Percentiles rank a stretch among this genome's conserved stretches.
Evolutionary conservation across 2,797 vertebrate genomes (phyloP).

Genomic region (Crocidura indochinensis): DNA sequence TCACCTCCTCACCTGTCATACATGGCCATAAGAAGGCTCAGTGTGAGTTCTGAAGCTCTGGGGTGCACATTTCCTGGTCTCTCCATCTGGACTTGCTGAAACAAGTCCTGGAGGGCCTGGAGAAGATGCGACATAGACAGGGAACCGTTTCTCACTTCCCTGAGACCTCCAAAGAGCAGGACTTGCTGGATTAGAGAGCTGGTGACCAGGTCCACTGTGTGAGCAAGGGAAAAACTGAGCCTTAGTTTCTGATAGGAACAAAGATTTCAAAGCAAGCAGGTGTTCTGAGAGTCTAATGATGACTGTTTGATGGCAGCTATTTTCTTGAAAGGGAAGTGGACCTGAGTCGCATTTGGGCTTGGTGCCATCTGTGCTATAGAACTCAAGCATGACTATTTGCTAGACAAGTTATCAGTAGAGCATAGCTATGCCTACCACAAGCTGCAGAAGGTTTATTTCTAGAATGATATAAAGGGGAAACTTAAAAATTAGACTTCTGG

Average conservation of each 20-base stretch:
- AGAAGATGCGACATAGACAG: slow-evolving; percentile 89
- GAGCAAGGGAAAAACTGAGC: slow-evolving; percentile 69
- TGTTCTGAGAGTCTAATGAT: slow-evolving; percentile 9
- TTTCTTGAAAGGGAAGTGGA: slow-evolving; percentile 36
- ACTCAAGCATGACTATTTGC: neutral
- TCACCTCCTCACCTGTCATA: slow-evolving; percentile 91
- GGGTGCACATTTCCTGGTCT: slow-evolving; percentile 83
- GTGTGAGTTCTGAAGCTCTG: slow-evolving; percentile 80
- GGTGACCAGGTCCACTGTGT: slow-evolving; percentile 85
- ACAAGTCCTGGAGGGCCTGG: slow-evolving; percentile 89
- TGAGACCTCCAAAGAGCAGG: slow-evolving; percentile 62
- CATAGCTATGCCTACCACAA: neutral
- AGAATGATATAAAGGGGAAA: slow-evolving; percentile 32
- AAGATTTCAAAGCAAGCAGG: slow-evolving; percentile 35
- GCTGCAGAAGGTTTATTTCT: neutral
- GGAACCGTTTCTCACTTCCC: slow-evolving; percentile 60
- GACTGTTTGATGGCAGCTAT: neutral
- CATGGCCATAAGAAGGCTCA: slow-evolving; percentile 85
- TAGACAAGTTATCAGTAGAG: too few species aligned
- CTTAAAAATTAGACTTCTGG: slow-evolving; percentile 7
- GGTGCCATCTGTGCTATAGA: neutral
- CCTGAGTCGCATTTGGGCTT: neutral
- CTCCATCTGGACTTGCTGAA: slow-evolving; percentile 87
- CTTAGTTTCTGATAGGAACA: slow-evolving; percentile 43
- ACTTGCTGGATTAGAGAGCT: slow-evolving; percentile 83